Evolutionary conservation across 2,113 vertebrate genomes (phyloP), one percentile per base, ranked within the genome.

Genomic region (Rissa tridactyla): DNA sequence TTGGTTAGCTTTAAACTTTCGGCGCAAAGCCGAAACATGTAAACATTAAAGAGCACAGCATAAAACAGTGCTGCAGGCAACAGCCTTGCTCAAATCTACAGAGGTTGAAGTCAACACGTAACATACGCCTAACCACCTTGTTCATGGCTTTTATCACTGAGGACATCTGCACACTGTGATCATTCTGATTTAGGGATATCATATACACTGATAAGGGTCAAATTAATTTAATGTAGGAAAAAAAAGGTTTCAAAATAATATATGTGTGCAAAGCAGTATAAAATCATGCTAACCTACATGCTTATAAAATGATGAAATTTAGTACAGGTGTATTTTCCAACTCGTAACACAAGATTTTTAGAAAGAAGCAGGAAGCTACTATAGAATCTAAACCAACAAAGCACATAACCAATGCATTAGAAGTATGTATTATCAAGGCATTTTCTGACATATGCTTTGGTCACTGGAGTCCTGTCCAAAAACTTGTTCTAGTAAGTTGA

Each of bases 1-100:
- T 87, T 40, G 42, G 42, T 73, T 91, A 46, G 86, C 71, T 90
- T 96, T 29, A 90, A 82, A 78, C 46, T 75, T 93, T 77, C 52
- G 42, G 29, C 17, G 15, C 84, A 85, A 75, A 85, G 88, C 64
- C 12, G 17, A 88, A 96, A 76, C 69, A 58, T 9, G 58, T 84
- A 89, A 79, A 80, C 34, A 76, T 93, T 96, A 95, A 95, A 93
- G 52, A 96, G 76, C 36, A 11, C 46, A 92, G 93, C 76, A 95
- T 85, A 83, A 97, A 97, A 95, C 75, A 78, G 44, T 9, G 94
- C 97, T 96, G 86, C 13, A 7, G 95, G 95, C 87, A 95, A 92
- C 23, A 42, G 86, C 88, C 90, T 93, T 94, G 90, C 91, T 97
- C 77, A 93, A 91, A 96, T 97, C 86, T 88, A 77, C 38, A 82